These are phyloP conservation scores for Aegotheles bennettii DNA, from an alignment of 2,113 vertebrate genomes.

Conservation along the genomic window DNA sequence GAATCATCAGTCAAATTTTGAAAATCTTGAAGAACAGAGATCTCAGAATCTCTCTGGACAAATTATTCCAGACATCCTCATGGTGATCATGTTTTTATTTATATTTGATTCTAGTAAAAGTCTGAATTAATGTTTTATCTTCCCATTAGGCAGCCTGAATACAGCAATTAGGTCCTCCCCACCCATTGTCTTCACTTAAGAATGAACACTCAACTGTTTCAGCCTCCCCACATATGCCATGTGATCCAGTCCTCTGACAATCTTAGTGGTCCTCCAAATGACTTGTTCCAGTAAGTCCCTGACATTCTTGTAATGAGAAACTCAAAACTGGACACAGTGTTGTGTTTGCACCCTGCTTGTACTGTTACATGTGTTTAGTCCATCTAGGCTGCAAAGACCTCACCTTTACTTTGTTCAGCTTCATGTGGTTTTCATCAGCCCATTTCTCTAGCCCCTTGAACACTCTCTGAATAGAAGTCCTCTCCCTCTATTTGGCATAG, in stretches of 20 bases:
- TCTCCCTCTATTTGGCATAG: background rate
- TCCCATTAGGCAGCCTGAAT: background rate
- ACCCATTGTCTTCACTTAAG: background rate
- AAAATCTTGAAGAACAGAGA: background rate
- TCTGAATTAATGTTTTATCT: background rate
- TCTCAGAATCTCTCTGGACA: background rate
- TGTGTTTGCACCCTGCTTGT: background rate
- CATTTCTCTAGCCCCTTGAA: background rate
- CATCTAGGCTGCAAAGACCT: background rate
- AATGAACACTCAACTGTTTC: background rate
- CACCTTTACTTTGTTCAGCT: background rate
- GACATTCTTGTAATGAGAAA: background rate
- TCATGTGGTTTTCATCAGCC: background rate
- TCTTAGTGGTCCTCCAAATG: background rate
- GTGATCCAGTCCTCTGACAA: background rate
- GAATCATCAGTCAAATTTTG: background rate
- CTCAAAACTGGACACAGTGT: background rate
- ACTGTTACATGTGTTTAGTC: background rate
- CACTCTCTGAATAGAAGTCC: background rate
- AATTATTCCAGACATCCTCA: background rate
- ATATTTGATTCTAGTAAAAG: background rate
- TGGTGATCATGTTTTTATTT: background rate
- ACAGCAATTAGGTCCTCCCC: accelerated
- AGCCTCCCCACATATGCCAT: accelerated
- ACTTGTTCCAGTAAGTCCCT: background rate